These are phyloP conservation scores for Zosterops lateralis DNA, from an alignment of 2,113 vertebrate species.

Conservation along the genomic window DNA sequence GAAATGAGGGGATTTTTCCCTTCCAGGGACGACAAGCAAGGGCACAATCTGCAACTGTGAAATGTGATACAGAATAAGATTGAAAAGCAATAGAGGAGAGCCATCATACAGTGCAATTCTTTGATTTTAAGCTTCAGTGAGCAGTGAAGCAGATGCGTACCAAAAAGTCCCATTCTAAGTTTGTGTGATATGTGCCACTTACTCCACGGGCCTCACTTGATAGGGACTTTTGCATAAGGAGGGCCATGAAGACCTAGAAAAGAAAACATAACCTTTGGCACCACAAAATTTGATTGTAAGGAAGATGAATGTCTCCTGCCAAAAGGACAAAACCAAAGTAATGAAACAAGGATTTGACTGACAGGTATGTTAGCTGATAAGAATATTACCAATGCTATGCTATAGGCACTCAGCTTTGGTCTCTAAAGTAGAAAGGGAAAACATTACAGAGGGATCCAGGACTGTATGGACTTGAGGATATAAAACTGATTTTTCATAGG, in stretches of 20 bases:
- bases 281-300: conserved; percentile 25
- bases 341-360: conserved; percentile 49
- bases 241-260: not conserved
- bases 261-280: not conserved
- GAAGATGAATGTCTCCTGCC: not conserved
- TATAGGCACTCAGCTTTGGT: not conserved
- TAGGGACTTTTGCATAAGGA: not conserved
- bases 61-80: conserved; percentile 29
- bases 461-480: not conserved
- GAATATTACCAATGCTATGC: not conserved
- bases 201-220: not conserved
- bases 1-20: conserved; percentile 21
- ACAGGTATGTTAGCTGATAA: conserved; percentile 9
- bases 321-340: conserved; percentile 17
- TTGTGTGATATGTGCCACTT: not conserved
- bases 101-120: conserved; percentile 3
- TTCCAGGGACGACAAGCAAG: not conserved
- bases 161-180: not conserved
- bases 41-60: conserved; percentile 4
- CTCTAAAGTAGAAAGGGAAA: not conserved
- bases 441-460: not conserved
- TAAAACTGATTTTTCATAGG: not conserved
- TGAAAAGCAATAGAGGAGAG: conserved; percentile 15
- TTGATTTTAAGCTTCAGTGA: conserved; percentile 24
- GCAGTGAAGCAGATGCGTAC: not conserved